phyloP scores from a whole-genome alignment of 2,113 vertebrate species.

The Pachypanchax playfairii region DNA sequence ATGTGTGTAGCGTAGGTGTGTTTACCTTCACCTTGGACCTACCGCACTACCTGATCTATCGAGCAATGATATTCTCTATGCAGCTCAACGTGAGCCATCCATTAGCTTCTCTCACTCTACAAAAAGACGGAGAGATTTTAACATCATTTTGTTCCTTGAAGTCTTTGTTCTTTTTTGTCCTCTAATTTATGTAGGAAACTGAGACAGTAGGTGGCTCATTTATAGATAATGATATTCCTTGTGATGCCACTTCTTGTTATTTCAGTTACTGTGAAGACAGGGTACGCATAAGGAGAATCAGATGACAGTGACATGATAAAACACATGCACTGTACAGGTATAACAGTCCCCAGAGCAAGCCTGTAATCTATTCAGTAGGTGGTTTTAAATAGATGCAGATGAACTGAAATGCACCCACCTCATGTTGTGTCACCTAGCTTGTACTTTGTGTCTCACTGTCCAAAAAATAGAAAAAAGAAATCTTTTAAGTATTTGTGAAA shows the following conservation, averaged over 20 bases:
- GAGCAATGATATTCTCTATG: slow-evolving; percentile 2
- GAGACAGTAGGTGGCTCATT: slow-evolving; percentile 60
- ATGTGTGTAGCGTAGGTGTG: slow-evolving; percentile 15
- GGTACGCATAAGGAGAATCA: slow-evolving; percentile 29
- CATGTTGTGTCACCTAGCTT: neutral
- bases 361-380: slow-evolving; percentile 8
- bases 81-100: slow-evolving; percentile 28
- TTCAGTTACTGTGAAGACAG: slow-evolving; percentile 25
- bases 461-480: too few species aligned
- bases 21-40: slow-evolving; percentile 42
- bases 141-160: slow-evolving; percentile 42
- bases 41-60: slow-evolving; percentile 33
- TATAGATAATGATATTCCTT: slow-evolving; percentile 66
- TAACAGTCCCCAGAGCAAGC: slow-evolving; percentile 1
- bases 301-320: slow-evolving; percentile 37
- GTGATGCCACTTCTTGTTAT: slow-evolving; percentile 69
- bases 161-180: slow-evolving; percentile 62
- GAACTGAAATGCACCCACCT: neutral
- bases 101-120: slow-evolving; percentile 30
- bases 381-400: slow-evolving; percentile 14
- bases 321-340: slow-evolving; percentile 29
- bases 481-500: too few species aligned
- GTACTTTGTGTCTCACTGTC: neutral
- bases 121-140: slow-evolving; percentile 33
- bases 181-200: slow-evolving; percentile 63